Evolutionary conservation across 1,140 invertebrate species (phyloP), one percentile per base, ranked within the genome.

Genomic region (Philaenus spumarius): DNA sequence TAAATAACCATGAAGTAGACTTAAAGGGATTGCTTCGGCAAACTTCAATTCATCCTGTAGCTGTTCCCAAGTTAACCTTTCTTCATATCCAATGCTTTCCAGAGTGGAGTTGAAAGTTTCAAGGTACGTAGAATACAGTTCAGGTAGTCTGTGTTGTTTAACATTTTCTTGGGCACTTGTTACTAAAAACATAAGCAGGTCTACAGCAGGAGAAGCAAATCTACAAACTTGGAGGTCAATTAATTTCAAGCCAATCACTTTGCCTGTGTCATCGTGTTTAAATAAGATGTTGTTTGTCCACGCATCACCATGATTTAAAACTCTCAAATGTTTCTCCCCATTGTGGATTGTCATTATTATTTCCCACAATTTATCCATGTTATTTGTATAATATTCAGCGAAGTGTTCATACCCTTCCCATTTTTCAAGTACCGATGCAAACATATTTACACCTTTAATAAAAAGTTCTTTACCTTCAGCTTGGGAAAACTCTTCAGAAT

Each of bases 261-360:
- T 30, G 7, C 17, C 34, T 14, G 30, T 23, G 7, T 43, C n/a
- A 39, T 35, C 6, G 24, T 62, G 56, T 23, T 57, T 43, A 19
- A 60, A 62, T 19, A 64, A 17, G 5, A 64, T 39, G 51, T 64
- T 62, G 39, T 62, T 62, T 1, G 58, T 26, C 64, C 66, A 66
- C 20, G 45, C 57, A 54, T 67, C 66, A 2, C 66, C 64, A 35
- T 67, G 66, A 35, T 53, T 39, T 9, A 53, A 35, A 4, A 53
- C 50, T 37, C 37, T 53, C 3, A 53, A 14, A 15, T n/a, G 14
- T 2, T 53, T 39, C 5, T 53, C 7, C 2, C 30, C 19, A 2
- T 37, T 26, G 14, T 19, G 6, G 12, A 53, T n/a, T 9, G 14
- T 20, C 2, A 14, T 17, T 5, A 39, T 37, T 5, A 19, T 19